Percentiles rank a stretch among this genome's conserved stretches.
Conservation (phyloP, 2,113 vertebrate species). For the Sigmodon hispidus region DNA sequence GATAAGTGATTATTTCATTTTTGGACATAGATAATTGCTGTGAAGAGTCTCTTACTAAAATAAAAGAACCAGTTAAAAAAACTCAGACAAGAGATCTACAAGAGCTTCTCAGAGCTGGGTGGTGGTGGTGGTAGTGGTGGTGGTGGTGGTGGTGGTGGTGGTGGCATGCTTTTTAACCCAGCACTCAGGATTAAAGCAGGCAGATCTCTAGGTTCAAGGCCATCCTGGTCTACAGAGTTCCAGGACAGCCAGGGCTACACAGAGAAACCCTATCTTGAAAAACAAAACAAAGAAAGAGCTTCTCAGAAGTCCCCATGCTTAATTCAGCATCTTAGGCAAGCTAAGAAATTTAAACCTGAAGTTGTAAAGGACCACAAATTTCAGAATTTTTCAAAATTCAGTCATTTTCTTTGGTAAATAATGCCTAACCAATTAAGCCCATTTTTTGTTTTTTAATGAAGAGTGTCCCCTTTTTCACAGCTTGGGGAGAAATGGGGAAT, state of each 20-base stretch:
- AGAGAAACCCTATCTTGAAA: too few species aligned
- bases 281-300: too few species aligned
- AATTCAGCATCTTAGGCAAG: background rate
- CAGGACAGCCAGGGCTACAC: too few species aligned
- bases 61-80: background rate
- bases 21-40: background rate
- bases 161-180: too few species aligned
- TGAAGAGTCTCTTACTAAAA: background rate
- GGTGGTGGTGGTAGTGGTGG: too few species aligned
- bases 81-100: background rate
- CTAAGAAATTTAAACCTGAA: constrained; percentile 22
- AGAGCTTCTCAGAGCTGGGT: background rate
- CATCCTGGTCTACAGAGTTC: too few species aligned
- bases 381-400: background rate
- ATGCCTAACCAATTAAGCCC: background rate
- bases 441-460: background rate
- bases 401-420: background rate
- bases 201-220: too few species aligned
- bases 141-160: too few species aligned
- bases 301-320: background rate
- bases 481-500: background rate
- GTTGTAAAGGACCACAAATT: background rate
- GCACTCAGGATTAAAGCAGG: too few species aligned
- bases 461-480: background rate
- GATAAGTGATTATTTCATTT: background rate